A percentile compares a stretch with the other conserved stretches of the same genome.
Evolutionary conservation across 1,140 invertebrate species (phyloP).

Genomic region (Anastrepha ludens): DNA sequence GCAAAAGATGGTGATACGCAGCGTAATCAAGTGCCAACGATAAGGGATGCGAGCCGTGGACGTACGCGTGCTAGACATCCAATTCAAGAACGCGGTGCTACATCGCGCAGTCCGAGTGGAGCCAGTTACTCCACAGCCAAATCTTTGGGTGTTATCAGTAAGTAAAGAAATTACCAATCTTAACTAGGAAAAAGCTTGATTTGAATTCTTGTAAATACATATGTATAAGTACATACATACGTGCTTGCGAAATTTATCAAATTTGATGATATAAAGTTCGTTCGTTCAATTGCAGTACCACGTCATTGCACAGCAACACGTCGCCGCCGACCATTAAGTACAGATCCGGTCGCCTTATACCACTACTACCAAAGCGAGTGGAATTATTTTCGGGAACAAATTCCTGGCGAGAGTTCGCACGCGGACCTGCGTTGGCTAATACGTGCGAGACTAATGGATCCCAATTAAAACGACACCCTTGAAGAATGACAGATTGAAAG

Average conservation of each 20-base stretch:
- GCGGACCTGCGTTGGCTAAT: constrained; percentile 79
- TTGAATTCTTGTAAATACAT: background rate
- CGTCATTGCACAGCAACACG: constrained; percentile 48
- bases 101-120: background rate
- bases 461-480: constrained; percentile 52
- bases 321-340: constrained; percentile 49
- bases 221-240: too few relatives aligned
- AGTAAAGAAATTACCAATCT: background rate
- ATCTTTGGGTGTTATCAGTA: constrained; percentile 45
- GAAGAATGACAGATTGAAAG: too few relatives aligned
- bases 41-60: background rate
- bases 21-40: background rate
- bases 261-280: background rate
- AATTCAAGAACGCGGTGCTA: background rate
- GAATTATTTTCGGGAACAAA: constrained; percentile 80
- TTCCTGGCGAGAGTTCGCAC: constrained; percentile 81
- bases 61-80: background rate
- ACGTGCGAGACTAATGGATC: constrained; percentile 77
- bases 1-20: background rate
- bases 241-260: too few relatives aligned
- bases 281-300: constrained; percentile 52
- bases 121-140: constrained; percentile 23
- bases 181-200: background rate
- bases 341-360: constrained; percentile 83
- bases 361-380: constrained; percentile 84